phyloP scores from a whole-genome alignment of 2,113 vertebrate species.

The Eleginops maclovinus region DNA sequence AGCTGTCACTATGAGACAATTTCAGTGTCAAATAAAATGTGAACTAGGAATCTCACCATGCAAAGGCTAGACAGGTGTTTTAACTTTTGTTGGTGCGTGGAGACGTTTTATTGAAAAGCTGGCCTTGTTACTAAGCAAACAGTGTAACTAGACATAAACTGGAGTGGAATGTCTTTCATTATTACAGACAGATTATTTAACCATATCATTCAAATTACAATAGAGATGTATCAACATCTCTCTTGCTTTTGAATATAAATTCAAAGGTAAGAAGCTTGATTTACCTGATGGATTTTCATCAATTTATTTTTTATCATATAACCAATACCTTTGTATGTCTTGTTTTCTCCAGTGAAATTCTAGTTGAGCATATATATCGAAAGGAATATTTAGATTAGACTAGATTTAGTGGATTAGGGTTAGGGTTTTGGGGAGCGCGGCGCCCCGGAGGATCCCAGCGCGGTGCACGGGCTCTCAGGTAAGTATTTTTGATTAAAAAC shows the following conservation, averaged over 20 bases:
- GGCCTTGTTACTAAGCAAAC: neutral
- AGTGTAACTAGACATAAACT: conserved; percentile 1
- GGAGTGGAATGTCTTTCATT: conserved; percentile 14
- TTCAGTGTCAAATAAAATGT: conserved; percentile 34
- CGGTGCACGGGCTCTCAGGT: too few species aligned
- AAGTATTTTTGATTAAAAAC: too few species aligned
- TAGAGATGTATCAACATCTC: neutral
- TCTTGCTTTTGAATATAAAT: neutral
- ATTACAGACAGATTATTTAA: neutral
- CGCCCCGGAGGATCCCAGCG: too few species aligned
- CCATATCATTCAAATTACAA: conserved; percentile 5
- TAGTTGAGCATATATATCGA: too few species aligned
- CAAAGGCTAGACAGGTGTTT: conserved; percentile 13
- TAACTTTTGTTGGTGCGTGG: neutral
- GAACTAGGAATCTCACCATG: conserved; percentile 28
- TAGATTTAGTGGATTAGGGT: too few species aligned
- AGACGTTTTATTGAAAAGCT: neutral
- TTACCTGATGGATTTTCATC: neutral
- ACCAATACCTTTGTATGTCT: neutral
- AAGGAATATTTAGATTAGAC: too few species aligned
- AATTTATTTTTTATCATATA: neutral
- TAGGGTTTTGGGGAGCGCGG: too few species aligned
- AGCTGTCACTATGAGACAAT: conserved; percentile 38
- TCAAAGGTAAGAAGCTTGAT: conserved; percentile 1
- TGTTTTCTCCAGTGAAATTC: neutral